Evolutionary conservation across 2,888 invertebrate genomes (phyloP).

Genomic region (Oscheius myriophilus): DNA sequence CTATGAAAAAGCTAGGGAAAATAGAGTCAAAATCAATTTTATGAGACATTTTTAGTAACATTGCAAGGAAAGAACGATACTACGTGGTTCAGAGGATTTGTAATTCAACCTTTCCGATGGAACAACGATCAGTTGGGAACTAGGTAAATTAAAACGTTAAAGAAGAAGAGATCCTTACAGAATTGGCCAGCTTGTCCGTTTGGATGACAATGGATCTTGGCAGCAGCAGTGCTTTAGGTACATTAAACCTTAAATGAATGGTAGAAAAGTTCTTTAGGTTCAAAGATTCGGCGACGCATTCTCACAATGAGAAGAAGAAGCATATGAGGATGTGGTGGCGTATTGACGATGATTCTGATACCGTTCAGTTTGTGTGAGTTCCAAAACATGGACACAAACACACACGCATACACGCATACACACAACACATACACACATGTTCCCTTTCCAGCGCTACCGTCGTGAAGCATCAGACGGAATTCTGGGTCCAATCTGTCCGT

Average conservation of each 20-base stretch:
- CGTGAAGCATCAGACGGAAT: conserved; percentile 62
- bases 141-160: conserved; percentile 34
- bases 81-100: conserved; percentile 67
- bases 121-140: conserved; percentile 59
- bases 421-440: background rate
- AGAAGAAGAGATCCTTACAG: conserved; percentile 33
- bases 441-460: conserved; percentile 64
- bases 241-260: background rate
- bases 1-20: too few species aligned
- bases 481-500: conserved; percentile 63
- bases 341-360: conserved; percentile 60
- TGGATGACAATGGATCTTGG: conserved; percentile 69
- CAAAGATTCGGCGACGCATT: conserved; percentile 66
- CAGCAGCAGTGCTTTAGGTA: conserved; percentile 66
- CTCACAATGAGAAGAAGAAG: conserved; percentile 68
- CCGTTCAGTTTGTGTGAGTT: conserved; percentile 67
- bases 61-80: conserved; percentile 64
- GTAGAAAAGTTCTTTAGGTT: conserved; percentile 27
- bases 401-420: background rate
- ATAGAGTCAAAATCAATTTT: background rate
- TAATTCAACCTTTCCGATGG: conserved; percentile 65
- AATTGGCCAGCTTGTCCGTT: conserved; percentile 65
- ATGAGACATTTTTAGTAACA: conserved; percentile 51
- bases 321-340: conserved; percentile 68
- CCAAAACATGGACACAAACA: background rate